Evolutionary conservation across 1,140 invertebrate species (phyloP).

Genomic region (Colletes latitarsis): DNA sequence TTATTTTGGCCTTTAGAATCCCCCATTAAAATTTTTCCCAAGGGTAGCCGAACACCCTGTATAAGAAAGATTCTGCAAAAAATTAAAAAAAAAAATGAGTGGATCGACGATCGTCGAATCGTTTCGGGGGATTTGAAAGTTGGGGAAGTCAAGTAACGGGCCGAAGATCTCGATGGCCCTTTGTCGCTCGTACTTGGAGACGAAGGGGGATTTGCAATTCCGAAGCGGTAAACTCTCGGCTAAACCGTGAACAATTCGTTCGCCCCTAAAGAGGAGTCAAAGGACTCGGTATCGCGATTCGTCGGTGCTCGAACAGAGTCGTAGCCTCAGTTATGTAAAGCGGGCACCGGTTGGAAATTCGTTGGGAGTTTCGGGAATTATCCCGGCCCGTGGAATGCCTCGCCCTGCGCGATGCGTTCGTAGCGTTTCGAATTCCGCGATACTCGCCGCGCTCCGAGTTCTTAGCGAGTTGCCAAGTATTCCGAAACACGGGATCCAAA

Average conservation of each 20-base stretch:
- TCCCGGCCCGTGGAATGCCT: constrained; percentile 14
- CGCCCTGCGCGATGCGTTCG: background rate
- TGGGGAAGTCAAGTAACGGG: constrained; percentile 23
- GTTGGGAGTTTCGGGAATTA: constrained; percentile 41
- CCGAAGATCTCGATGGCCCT: constrained; percentile 16
- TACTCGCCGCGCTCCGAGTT: constrained; percentile 4
- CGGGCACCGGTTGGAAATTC: constrained; percentile 25
- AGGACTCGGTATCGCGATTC: constrained; percentile 1
- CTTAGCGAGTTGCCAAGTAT: constrained; percentile 41
- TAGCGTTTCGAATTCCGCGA: constrained; percentile 33
- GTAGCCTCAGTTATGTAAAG: constrained; percentile 34
- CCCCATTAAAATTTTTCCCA: no score
- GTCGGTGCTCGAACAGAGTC: background rate
- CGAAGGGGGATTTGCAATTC: constrained; percentile 49
- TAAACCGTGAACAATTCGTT: constrained; percentile 58
- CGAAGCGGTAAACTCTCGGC: constrained; percentile 33
- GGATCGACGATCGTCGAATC: no score
- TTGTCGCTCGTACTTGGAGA: constrained; percentile 4
- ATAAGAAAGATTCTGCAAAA: no score
- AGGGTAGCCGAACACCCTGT: no score
- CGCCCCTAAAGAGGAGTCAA: constrained; percentile 11
- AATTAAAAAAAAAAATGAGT: no score
- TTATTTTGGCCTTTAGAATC: no score
- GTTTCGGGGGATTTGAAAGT: no score
- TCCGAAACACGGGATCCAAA: background rate